Evolutionary conservation across 2,888 invertebrate genomes (phyloP).

Genomic region (Helicoverpa assulta): DNA sequence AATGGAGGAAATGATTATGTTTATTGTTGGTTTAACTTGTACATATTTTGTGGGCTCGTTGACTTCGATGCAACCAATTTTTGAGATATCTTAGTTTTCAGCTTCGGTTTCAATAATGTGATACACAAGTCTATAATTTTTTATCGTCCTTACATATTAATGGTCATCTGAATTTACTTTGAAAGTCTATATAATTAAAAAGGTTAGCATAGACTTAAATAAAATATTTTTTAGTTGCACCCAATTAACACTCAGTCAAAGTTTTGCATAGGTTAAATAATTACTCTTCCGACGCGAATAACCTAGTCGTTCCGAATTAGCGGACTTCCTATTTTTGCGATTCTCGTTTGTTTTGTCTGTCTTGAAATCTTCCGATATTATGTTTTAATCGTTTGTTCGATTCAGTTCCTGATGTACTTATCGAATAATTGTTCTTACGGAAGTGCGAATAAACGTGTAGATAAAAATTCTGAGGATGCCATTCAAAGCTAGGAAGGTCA

Average conservation of each 20-base stretch:
- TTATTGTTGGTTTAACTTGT: neutral
- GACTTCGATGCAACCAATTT: neutral
- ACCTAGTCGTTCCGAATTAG: neutral
- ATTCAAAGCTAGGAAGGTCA: constrained; percentile 28
- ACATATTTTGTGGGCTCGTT: neutral
- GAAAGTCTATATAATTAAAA: no score
- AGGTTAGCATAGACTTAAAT: neutral
- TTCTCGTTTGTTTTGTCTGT: constrained; percentile 19
- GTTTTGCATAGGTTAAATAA: neutral
- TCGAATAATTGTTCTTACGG: constrained; percentile 45
- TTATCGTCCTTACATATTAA: neutral
- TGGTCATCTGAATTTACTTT: neutral
- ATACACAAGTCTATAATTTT: no score
- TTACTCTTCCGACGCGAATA: neutral
- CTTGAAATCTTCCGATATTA: constrained; percentile 36
- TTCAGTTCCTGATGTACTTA: constrained; percentile 42
- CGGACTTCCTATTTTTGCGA: constrained; percentile 35
- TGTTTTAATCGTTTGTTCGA: constrained; percentile 41
- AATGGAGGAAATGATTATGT: constrained; percentile 23
- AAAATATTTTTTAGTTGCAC: neutral
- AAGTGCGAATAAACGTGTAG: constrained; percentile 36
- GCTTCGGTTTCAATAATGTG: no score
- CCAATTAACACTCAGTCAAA: neutral
- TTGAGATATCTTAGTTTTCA: no score
- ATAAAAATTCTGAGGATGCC: constrained; percentile 1